Percentiles rank a stretch among this genome's conserved stretches.
Evolutionary conservation across 2,888 invertebrate genomes (phyloP).

Genomic region (Ischnura elegans): DNA sequence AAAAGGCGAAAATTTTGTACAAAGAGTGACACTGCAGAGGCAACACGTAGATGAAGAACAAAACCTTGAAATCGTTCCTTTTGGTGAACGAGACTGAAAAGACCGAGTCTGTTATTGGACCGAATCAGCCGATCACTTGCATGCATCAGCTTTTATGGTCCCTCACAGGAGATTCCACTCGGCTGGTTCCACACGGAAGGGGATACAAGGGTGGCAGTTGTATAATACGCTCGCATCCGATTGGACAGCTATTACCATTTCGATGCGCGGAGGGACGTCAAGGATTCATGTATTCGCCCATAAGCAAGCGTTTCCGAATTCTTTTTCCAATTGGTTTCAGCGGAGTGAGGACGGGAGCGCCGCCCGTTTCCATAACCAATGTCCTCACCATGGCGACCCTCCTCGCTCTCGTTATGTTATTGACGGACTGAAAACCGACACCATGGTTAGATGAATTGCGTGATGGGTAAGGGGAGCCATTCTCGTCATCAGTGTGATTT

Average conservation of each 20-base stretch:
- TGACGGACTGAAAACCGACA: too few relatives aligned
- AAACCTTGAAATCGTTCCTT: too few relatives aligned
- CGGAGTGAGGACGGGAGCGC: neutral
- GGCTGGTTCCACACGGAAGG: neutral
- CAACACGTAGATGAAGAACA: neutral
- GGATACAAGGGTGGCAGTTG: neutral
- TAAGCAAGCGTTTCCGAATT: neutral
- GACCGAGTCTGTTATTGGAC: too few relatives aligned
- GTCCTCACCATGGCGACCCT: too few relatives aligned
- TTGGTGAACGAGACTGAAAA: too few relatives aligned
- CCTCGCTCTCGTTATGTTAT: too few relatives aligned
- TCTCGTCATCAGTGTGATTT: too few relatives aligned
- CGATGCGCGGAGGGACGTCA: neutral
- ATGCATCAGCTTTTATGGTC: too few relatives aligned
- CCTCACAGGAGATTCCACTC: slow-evolving; percentile 28
- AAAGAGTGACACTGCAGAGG: neutral
- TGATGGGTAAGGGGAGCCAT: too few relatives aligned
- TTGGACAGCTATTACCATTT: neutral
- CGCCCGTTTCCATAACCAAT: neutral
- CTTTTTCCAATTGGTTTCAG: neutral
- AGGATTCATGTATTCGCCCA: neutral
- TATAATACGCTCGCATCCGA: neutral
- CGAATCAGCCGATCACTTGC: neutral
- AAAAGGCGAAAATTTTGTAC: neutral
- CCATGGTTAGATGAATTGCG: too few relatives aligned